Conservation (phyloP, 2,797 vertebrate genomes). For the Intellagama lesueurii region DNA sequence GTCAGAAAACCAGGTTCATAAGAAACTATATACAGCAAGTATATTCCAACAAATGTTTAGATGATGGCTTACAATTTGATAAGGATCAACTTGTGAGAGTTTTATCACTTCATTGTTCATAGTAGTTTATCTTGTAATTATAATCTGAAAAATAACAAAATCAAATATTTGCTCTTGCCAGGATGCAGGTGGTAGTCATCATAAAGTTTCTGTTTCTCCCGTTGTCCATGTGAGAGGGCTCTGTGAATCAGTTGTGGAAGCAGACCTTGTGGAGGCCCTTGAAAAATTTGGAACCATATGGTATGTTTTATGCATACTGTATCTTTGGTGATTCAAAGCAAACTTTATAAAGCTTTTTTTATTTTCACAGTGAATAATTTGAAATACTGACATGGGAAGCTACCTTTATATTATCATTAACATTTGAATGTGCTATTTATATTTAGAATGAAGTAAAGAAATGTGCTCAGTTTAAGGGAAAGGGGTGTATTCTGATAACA, state of each 20-base stretch:
- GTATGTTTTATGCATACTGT: constrained; percentile 75
- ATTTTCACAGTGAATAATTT: neutral
- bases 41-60: neutral
- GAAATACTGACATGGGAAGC: neutral
- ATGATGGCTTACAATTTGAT: neutral
- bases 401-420: neutral
- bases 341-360: neutral
- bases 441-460: neutral
- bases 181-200: constrained; percentile 83
- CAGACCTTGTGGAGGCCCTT: constrained; percentile 94
- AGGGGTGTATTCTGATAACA: neutral
- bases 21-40: neutral
- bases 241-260: constrained; percentile 95
- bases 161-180: constrained; percentile 58
- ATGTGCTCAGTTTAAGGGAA: neutral
- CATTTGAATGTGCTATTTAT: neutral
- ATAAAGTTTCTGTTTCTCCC: constrained; percentile 93
- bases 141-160: constrained; percentile 20
- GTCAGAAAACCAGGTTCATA: neutral
- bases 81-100: neutral
- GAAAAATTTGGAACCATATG: constrained; percentile 97
- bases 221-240: constrained; percentile 95
- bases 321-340: neutral
- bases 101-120: neutral
- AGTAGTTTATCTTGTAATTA: neutral